Base-by-base conservation (phyloP, 2,888 invertebrate genomes). In the Priocnemis perturbator region DNA sequence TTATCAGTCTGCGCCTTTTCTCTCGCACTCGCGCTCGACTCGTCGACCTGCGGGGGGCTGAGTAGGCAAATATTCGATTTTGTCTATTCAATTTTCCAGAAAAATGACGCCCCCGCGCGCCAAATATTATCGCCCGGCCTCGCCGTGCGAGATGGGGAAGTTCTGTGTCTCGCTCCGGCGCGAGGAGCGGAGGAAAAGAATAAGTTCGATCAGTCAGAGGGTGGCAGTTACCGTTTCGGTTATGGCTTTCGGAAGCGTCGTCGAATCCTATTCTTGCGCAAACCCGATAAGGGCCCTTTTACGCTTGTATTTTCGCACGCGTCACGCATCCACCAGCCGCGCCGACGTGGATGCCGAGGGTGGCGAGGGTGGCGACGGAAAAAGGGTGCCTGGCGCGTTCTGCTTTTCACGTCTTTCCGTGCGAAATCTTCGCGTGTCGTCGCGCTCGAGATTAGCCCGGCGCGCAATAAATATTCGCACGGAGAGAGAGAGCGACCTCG, bases 191-290 rank as follows among this genome's bases (percentile, higher is more conserved):
- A 83, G 83, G 81, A 78, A 84, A 83, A 86, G 87, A 88, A 87
- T 86, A 86, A 87, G 87, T 86, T 86, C 84, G 88, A 89, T 89
- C 88, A 86, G 87, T 88, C 86, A 83, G 86, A 83, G 85, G 87
- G 86, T 85, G 88, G 87, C 88, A 87, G 89, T 89, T 89, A 88
- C 89, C 89, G 89, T 89, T 88, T 88, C 88, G 89, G 88, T 89
- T 89, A 89, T 89, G 88, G 88, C 86, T 88, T 88, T 88, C 89
- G 89, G 89, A 89, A 89, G 88, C 88, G 71, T 84, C 84, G 85
- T 82, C 83, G 88, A 88, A 88, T 89, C 87, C 87, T 86, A 89
- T 89, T 89, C 89, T 89, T 89, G 89, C 86, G 87, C 88, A 88
- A 88, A 88, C 87, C 86, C 83, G 89, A 89, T 89, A 89, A 89